Evolutionary conservation across 2,113 vertebrate genomes (phyloP), one percentile per base, ranked within the genome.

Genomic region (Australoheros scitulus): DNA sequence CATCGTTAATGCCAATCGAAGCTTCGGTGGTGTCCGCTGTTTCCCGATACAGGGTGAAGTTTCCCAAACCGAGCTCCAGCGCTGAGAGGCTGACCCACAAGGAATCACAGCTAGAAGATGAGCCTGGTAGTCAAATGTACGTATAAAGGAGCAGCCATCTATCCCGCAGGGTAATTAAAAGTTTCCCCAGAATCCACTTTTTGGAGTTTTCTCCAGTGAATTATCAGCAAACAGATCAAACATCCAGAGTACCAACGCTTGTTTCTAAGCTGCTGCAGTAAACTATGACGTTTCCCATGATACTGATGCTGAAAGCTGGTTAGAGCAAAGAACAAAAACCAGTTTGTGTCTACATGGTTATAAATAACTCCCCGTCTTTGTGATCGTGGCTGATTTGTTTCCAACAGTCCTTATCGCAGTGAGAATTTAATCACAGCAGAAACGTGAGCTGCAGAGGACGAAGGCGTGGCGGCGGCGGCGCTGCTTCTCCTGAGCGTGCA

Each of bases 401-500:
- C 68, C 47, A 72, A 34, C 11, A 1, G 68, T 72, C 47, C 68
- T 72, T 50, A 72, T 72, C 26, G 17, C 26, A 72, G 68, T 32
- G 47, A 72, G 68, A 72, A 55, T 55, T 32, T 52, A 72, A 52
- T 72, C 47, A 20, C 26, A 56, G 29, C 17, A 7, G 38, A 78
- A 32, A 41, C 1, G 7, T 38, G 15, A 47, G 5, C 64, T 36
- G 7, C 52, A 52, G 55, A 76, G 77, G 63, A 76, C 77, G 63
- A 79, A 64, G 78, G 20, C 11, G 11, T 3, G 65, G 41, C 6
- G 22, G 64, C 47, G 26, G 26, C 26, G 26, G 26, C 43, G 65
- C 24, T 13, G 17, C 63, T 85, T 60, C 17, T 36, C 59, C 26
- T 68, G 61, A 83, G 81, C 43, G 64, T 18, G 76, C 77, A 85